Percentiles rank a stretch among this genome's conserved stretches.
These are phyloP conservation scores for Colletes latitarsis DNA, from an alignment of 1,140 invertebrate genomes.

Conservation along the genomic window DNA sequence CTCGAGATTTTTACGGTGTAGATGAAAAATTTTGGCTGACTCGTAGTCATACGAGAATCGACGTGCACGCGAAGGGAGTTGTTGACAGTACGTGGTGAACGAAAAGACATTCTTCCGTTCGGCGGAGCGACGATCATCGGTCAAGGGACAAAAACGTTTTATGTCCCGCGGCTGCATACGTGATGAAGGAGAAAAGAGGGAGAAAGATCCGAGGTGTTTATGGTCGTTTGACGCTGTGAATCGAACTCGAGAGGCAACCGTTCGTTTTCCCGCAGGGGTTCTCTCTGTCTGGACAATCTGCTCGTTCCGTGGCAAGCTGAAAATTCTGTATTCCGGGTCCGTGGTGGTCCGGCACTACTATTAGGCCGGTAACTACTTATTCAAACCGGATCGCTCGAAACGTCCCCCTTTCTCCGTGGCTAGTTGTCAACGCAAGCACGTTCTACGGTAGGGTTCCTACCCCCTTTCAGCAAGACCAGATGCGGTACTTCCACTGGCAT, in stretches of 20 bases:
- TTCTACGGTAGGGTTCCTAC: slow-evolving; percentile 53
- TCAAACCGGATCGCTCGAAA: slow-evolving; percentile 75
- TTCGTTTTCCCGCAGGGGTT: slow-evolving; percentile 11
- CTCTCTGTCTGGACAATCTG: slow-evolving; percentile 48
- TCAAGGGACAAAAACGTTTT: slow-evolving; percentile 24
- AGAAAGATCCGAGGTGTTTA: slow-evolving; percentile 61
- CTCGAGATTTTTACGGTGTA: not conserved
- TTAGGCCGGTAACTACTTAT: slow-evolving; percentile 80
- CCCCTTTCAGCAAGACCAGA: slow-evolving; percentile 45
- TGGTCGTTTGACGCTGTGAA: slow-evolving; percentile 62
- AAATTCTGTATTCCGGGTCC: slow-evolving; percentile 75
- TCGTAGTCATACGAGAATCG: not conserved
- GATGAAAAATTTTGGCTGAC: not conserved
- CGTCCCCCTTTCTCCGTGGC: slow-evolving; percentile 57
- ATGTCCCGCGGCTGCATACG: not conserved
- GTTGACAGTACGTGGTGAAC: slow-evolving; percentile 24
- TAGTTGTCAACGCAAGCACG: slow-evolving; percentile 77
- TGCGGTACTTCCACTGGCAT: slow-evolving; percentile 31
- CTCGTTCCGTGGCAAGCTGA: slow-evolving; percentile 35
- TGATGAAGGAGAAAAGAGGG: slow-evolving; percentile 3
- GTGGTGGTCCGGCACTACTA: slow-evolving; percentile 75
- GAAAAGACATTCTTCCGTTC: slow-evolving; percentile 19
- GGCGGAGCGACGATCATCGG: slow-evolving; percentile 30
- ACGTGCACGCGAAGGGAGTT: slow-evolving; percentile 7
- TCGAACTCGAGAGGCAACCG: not conserved